A percentile compares a stretch with the other conserved stretches of the same genome.
phyloP scores from a whole-genome alignment of 2,113 vertebrate genomes.

The Callorhinus ursinus region DNA sequence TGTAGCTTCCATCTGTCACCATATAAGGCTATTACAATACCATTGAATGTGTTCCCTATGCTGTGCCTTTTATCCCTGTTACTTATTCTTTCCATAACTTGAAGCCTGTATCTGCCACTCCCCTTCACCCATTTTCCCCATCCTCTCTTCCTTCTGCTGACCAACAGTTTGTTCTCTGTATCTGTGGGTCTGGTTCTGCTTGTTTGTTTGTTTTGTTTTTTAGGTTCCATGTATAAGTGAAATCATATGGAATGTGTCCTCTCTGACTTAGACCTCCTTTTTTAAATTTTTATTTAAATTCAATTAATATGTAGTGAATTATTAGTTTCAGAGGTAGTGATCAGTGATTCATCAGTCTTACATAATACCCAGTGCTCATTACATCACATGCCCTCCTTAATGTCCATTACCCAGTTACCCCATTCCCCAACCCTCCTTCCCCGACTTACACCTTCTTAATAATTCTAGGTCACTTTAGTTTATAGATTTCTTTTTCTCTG shows the following conservation, averaged over 20 bases:
- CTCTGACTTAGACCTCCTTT: not conserved
- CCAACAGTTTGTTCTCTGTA: not conserved
- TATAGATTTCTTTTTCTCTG: not conserved
- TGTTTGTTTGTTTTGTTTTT: not conserved
- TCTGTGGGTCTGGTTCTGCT: not conserved
- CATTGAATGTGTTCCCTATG: not conserved
- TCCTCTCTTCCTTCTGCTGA: not conserved
- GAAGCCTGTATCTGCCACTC: not conserved
- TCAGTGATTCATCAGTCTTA: not conserved
- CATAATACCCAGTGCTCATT: not conserved
- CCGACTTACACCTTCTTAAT: not conserved
- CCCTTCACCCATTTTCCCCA: not conserved
- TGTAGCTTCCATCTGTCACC: not conserved
- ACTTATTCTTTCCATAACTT: not conserved
- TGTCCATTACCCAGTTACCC: not conserved
- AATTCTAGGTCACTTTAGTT: not conserved
- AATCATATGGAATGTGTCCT: not conserved
- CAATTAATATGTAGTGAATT: not conserved
- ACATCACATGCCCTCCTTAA: not conserved
- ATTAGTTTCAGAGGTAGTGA: not conserved
- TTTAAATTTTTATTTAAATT: not conserved
- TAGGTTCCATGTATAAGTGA: not conserved
- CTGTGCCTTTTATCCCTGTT: not conserved
- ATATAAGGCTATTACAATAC: not conserved
- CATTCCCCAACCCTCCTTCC: not conserved